Evolutionary conservation across 2,797 vertebrate species (phyloP).

Genomic region (Sebastes iracundus): DNA sequence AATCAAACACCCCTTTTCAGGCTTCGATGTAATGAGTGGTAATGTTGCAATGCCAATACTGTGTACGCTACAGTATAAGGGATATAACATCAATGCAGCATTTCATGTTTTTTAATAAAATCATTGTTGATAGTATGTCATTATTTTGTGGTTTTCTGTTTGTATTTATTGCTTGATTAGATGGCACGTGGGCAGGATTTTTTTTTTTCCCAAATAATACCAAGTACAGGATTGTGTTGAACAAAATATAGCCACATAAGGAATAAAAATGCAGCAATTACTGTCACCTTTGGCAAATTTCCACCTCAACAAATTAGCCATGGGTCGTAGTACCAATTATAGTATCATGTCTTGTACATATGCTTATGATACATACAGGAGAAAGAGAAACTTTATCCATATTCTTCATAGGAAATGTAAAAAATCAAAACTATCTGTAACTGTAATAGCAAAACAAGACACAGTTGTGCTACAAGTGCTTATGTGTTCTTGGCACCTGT

Average conservation of each 20-base stretch:
- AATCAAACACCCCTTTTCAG: conserved; percentile 72
- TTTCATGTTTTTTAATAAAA: conserved; percentile 63
- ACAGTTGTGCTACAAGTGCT: conserved; percentile 85
- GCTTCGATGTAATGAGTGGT: conserved; percentile 57
- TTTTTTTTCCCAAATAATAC: conserved; percentile 61
- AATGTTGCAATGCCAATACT: conserved; percentile 60
- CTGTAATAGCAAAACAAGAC: conserved; percentile 77
- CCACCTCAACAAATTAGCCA: conserved; percentile 67
- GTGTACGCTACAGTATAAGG: conserved; percentile 60
- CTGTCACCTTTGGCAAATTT: conserved; percentile 80
- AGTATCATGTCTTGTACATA: conserved; percentile 63
- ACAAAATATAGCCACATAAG: conserved; percentile 51
- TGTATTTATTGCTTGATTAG: conserved; percentile 85
- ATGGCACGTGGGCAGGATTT: conserved; percentile 81
- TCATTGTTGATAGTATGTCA: conserved; percentile 46
- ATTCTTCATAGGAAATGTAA: conserved; percentile 68
- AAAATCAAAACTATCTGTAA: conserved; percentile 62
- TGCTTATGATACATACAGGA: conserved; percentile 67
- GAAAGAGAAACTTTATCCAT: conserved; percentile 55
- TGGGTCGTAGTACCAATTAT: conserved; percentile 51
- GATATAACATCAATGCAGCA: conserved; percentile 80
- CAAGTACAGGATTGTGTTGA: conserved; percentile 56
- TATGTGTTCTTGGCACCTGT: conserved; percentile 78
- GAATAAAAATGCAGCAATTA: conserved; percentile 70
- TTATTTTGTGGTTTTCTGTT: conserved; percentile 56